Evolutionary conservation across 1,140 invertebrate genomes (phyloP), one percentile per base, ranked within the genome.

Genomic region (Papilio glaucus): DNA sequence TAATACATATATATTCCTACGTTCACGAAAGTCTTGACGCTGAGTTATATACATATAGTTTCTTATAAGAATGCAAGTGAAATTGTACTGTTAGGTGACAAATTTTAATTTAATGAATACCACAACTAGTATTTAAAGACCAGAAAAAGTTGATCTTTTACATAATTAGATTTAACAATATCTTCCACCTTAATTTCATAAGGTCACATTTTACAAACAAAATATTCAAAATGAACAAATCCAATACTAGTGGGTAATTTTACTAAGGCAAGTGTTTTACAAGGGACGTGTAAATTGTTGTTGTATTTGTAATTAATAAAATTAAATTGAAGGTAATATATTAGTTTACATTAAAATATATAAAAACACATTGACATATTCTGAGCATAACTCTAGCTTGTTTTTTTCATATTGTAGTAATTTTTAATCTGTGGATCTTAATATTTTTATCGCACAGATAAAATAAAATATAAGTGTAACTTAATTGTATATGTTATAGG

Each of bases 11-110:
- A 33, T 33, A 33, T 6, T 2, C 6, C 29, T 33, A n/a, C 29
- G 2, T 33, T 33, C 29, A 33, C 29, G 29, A 33, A 33, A 33
- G 29, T 3, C 29, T 33, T 33, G 29, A 33, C 6, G 29, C 6
- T 13, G 12, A 1, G 12, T 24, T 57, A 57, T 24, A 26, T 49
- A 12, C n/a, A 68, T 26, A 49, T 37, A 68, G 8, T n/a, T 29
- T 38, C 29, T 53, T 12, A 45, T 75, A 68, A 68, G 63, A 77
- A 77, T 77, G 73, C 67, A 80, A 72, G 71, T 68, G 65, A 70
- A 26, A 69, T 80, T 78, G 79, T 76, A 80, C 77, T 80, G 71
- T 76, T 70, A 33, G 73, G 72, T 73, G 70, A 60, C 41, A 63
- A 38, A 73, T 71, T 73, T 68, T 29, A 29, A 63, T 26, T 18